These are phyloP conservation scores for Temnothorax unifasciatus DNA, from an alignment of 2,888 invertebrate species.

Conservation along the genomic window DNA sequence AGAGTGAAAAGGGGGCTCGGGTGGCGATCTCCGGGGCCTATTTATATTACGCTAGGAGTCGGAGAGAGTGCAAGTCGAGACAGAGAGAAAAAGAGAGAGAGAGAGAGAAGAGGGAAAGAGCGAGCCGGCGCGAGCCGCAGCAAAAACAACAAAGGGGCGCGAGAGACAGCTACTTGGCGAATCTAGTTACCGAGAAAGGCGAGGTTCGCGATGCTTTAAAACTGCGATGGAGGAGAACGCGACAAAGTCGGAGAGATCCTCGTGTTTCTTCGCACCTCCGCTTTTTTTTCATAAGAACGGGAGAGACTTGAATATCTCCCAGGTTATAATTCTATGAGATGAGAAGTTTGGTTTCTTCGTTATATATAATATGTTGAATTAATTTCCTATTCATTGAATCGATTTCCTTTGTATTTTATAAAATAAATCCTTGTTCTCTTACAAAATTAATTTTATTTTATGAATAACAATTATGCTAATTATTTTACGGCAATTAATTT, in stretches of 20 bases:
- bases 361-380: background rate
- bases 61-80: conserved; percentile 15
- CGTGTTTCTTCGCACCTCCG: conserved; percentile 22
- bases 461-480: background rate
- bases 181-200: conserved; percentile 57
- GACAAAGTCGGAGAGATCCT: conserved; percentile 33
- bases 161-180: conserved; percentile 44
- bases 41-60: conserved; percentile 36
- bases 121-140: conserved; percentile 16
- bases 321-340: background rate
- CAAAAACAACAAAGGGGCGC: conserved; percentile 51
- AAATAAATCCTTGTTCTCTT: background rate
- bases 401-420: background rate
- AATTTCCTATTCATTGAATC: background rate
- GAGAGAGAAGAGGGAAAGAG: background rate
- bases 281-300: background rate
- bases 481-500: background rate
- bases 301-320: background rate
- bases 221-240: conserved; percentile 5
- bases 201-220: conserved; percentile 36
- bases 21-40: conserved; percentile 47
- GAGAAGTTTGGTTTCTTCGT: background rate
- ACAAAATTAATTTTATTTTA: conserved; percentile 7
- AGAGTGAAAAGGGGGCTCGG: conserved; percentile 24
- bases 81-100: background rate